phyloP scores from a whole-genome alignment of 1,140 invertebrate species.

The Brachionus rubens region DNA sequence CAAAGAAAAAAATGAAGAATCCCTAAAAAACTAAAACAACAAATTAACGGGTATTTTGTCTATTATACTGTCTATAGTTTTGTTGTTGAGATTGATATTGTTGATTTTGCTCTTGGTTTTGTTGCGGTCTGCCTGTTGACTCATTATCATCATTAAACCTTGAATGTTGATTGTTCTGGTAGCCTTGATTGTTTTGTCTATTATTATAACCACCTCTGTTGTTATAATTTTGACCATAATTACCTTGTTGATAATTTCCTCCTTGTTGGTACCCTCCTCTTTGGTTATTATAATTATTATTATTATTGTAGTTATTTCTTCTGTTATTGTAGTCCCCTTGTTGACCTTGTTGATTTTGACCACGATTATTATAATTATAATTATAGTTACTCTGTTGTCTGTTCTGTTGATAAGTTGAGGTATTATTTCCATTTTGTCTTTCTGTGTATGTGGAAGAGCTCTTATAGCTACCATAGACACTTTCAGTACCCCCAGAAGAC shows the following conservation, averaged over 20 bases:
- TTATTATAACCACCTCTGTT: too few relatives aligned
- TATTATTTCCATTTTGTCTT: not conserved
- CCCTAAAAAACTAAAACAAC: not conserved
- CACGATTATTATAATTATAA: not conserved
- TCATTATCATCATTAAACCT: too few relatives aligned
- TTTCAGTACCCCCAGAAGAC: constrained; percentile 22
- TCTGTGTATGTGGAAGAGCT: not conserved
- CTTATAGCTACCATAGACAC: constrained; percentile 27
- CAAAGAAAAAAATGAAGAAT: not conserved
- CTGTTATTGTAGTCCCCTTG: not conserved
- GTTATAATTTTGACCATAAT: not conserved
- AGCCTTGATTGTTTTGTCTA: too few relatives aligned
- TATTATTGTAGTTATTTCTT: not conserved
- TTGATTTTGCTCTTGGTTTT: not conserved
- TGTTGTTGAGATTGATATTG: not conserved
- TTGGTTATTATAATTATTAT: constrained; percentile 13
- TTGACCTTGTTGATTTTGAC: constrained; percentile 7
- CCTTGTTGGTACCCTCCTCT: not conserved
- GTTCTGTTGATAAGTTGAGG: not conserved
- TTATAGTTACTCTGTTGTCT: constrained; percentile 1
- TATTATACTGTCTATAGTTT: not conserved
- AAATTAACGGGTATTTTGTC: constrained; percentile 18
- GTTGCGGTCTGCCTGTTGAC: not conserved
- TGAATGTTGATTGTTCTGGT: too few relatives aligned
- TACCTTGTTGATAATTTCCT: not conserved